phyloP scores from a whole-genome alignment of 1,140 invertebrate genomes.

The Cepaea nemoralis region DNA sequence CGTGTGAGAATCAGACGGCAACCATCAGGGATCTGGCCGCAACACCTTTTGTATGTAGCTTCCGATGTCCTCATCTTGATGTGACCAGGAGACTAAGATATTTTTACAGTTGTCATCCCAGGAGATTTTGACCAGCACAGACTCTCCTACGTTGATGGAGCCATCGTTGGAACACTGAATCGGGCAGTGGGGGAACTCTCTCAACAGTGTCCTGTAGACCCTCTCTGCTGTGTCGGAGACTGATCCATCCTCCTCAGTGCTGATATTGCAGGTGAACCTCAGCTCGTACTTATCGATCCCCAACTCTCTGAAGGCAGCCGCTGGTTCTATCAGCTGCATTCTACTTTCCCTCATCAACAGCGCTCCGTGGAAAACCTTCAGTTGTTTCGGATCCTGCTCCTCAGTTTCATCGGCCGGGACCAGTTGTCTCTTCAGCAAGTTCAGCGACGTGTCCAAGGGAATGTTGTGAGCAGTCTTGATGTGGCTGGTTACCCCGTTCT shows the following conservation, averaged over 20 bases:
- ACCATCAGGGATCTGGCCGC: slow-evolving; percentile 1
- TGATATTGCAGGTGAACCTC: slow-evolving; percentile 90
- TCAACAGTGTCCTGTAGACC: slow-evolving; percentile 77
- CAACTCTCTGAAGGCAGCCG: slow-evolving; percentile 89
- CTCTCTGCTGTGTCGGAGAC: slow-evolving; percentile 84
- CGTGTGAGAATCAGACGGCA: too few relatives aligned
- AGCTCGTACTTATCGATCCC: slow-evolving; percentile 84
- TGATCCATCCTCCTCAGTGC: slow-evolving; percentile 85
- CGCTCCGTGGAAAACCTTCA: slow-evolving; percentile 88
- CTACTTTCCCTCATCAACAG: slow-evolving; percentile 90
- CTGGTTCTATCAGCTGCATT: slow-evolving; percentile 88
- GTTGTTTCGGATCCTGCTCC: slow-evolving; percentile 88
- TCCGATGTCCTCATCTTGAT: slow-evolving; percentile 95
- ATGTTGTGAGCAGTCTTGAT: slow-evolving; percentile 89
- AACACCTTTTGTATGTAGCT: slow-evolving; percentile 81
- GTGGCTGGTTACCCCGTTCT: slow-evolving; percentile 93
- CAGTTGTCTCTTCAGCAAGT: slow-evolving; percentile 77
- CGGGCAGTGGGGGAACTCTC: slow-evolving; percentile 80
- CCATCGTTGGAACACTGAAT: slow-evolving; percentile 83
- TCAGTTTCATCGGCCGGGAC: slow-evolving; percentile 42
- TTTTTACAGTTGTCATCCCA: slow-evolving; percentile 83
- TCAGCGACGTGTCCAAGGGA: slow-evolving; percentile 89
- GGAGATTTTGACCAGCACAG: slow-evolving; percentile 89
- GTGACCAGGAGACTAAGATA: slow-evolving; percentile 94
- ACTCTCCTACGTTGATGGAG: slow-evolving; percentile 84